phyloP scores from a whole-genome alignment of 2,113 vertebrate species.

The Polyodon spathula region DNA sequence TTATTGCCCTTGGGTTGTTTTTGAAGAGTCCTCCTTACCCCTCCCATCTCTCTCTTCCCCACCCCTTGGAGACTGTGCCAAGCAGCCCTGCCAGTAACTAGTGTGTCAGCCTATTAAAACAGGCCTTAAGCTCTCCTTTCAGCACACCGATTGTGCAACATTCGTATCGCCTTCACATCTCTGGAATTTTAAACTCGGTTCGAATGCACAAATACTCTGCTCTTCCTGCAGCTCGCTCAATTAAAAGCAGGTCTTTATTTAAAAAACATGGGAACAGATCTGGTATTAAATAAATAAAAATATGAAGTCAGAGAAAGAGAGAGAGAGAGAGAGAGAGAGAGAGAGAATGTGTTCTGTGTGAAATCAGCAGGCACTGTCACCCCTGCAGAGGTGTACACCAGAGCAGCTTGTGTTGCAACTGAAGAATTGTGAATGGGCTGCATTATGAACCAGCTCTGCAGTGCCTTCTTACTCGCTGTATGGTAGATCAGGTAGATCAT shows the following conservation, averaged over 20 bases:
- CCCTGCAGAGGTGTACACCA: no score
- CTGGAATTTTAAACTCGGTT: constrained; percentile 28
- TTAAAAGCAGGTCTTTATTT: constrained; percentile 5
- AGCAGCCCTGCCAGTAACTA: constrained; percentile 22
- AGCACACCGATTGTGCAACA: constrained; percentile 46
- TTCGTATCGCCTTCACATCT: constrained; percentile 31
- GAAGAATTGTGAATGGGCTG: background rate
- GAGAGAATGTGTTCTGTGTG: no score
- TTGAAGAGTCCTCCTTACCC: constrained; percentile 16
- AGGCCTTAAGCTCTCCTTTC: constrained; percentile 21
- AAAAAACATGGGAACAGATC: background rate
- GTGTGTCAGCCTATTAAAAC: constrained; percentile 28
- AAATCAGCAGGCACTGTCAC: no score
- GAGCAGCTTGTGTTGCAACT: background rate
- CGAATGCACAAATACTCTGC: constrained; percentile 20
- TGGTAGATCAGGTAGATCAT: no score
- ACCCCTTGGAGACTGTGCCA: constrained; percentile 25
- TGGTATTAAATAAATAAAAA: background rate
- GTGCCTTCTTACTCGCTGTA: no score
- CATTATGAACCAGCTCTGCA: background rate
- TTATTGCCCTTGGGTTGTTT: background rate
- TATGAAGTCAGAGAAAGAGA: no score
- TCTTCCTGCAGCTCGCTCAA: background rate
- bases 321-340: no score
- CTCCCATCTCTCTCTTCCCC: constrained; percentile 31